Conservation (phyloP, 2,113 vertebrate genomes). For the Lethenteron camtschaticum region DNA sequence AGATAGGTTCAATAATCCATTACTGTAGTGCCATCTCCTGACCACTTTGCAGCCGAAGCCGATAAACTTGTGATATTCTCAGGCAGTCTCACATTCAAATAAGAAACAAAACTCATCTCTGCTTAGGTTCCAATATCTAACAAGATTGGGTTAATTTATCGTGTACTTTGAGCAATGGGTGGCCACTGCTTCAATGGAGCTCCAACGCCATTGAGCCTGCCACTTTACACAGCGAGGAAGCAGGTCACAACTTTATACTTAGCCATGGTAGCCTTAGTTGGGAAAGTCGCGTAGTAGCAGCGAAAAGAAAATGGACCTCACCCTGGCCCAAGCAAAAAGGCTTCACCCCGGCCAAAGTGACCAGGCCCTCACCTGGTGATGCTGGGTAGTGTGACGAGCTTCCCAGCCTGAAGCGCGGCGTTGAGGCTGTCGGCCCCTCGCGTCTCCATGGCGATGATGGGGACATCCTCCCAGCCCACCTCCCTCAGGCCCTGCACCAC, state of each 20-base stretch:
- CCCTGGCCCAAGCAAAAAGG: too few relatives aligned
- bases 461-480: constrained; percentile 47
- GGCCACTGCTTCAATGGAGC: too few relatives aligned
- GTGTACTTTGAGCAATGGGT: too few relatives aligned
- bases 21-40: too few relatives aligned
- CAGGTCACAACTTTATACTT: not conserved
- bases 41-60: too few relatives aligned
- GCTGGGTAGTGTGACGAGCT: constrained; percentile 36
- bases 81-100: too few relatives aligned
- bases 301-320: too few relatives aligned
- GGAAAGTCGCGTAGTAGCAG: too few relatives aligned
- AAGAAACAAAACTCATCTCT: not conserved
- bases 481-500: constrained; percentile 39
- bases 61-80: too few relatives aligned
- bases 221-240: not conserved
- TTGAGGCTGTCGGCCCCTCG: constrained; percentile 49
- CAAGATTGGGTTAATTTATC: too few relatives aligned
- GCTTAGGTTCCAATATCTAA: not conserved
- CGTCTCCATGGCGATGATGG: constrained; percentile 57
- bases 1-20: too few relatives aligned
- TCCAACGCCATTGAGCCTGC: not conserved
- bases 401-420: constrained; percentile 31
- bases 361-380: constrained; percentile 46
- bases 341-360: accelerated
- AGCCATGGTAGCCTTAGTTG: too few relatives aligned